phyloP scores from a whole-genome alignment of 2,797 vertebrate genomes.

The Pteronotus mesoamericanus region DNA sequence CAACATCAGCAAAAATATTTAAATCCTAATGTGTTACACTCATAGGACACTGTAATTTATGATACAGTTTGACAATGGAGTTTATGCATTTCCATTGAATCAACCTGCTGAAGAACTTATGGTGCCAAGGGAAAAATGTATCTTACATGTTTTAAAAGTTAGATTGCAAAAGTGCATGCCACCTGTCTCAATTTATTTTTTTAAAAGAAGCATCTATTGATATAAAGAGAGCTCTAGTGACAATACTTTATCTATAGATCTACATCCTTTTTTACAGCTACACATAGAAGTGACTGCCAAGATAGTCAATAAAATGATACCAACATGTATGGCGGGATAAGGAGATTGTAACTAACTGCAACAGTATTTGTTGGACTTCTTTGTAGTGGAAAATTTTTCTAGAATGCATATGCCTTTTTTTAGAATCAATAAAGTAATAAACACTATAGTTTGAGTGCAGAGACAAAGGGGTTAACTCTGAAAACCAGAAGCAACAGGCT shows the following conservation, averaged over 20 bases:
- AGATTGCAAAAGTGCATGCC: not conserved
- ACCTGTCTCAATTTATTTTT: not conserved
- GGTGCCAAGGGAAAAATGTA: no score
- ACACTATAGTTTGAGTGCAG: not conserved
- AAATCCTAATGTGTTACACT: no score
- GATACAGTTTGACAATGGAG: not conserved
- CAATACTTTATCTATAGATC: not conserved
- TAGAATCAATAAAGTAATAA: not conserved
- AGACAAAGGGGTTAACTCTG: not conserved
- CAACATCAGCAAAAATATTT: not conserved
- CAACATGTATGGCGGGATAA: fast-evolving
- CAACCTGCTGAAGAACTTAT: no score
- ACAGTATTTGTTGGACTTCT: not conserved
- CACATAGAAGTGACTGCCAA: not conserved
- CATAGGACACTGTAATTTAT: not conserved
- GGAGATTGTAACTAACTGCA: not conserved
- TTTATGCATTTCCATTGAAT: not conserved
- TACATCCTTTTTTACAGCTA: no score
- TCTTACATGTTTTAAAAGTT: not conserved
- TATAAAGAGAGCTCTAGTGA: not conserved
- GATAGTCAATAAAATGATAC: fast-evolving
- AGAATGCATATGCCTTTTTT: not conserved
- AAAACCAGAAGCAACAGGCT: not conserved
- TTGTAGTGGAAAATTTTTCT: not conserved
- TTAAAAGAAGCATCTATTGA: not conserved